A percentile compares a stretch with the other conserved stretches of the same genome.
Evolutionary conservation across 2,113 vertebrate genomes (phyloP).

Genomic region (Paradoxurus hermaphroditus): DNA sequence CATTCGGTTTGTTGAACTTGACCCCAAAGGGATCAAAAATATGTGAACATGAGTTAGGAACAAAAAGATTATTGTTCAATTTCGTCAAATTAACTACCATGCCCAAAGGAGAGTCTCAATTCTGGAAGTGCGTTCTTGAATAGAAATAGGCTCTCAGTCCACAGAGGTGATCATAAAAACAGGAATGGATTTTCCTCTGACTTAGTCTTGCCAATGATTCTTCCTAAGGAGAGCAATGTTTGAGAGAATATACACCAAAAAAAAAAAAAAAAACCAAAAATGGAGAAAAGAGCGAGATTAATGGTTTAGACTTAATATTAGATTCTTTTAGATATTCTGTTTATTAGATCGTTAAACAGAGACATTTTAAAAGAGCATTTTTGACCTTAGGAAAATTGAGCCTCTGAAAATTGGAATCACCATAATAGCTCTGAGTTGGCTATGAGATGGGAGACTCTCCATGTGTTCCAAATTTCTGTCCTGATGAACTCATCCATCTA

Average conservation of each 20-base stretch:
- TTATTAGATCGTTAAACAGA: neutral
- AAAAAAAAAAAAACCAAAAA: neutral
- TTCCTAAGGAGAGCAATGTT: neutral
- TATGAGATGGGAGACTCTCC: neutral
- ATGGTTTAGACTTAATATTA: neutral
- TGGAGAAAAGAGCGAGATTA: neutral
- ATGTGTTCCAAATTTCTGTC: neutral
- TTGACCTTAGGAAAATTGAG: neutral
- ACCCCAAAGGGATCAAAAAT: constrained; percentile 1
- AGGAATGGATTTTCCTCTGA: neutral
- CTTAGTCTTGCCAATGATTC: neutral
- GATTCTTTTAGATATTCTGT: neutral
- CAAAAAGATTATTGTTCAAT: constrained; percentile 50
- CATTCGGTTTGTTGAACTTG: constrained; percentile 21
- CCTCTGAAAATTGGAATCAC: neutral
- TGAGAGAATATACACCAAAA: neutral
- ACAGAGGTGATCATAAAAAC: neutral
- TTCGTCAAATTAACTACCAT: constrained; percentile 50
- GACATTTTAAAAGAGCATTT: neutral
- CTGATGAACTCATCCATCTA: neutral
- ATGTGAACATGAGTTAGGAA: constrained; percentile 46
- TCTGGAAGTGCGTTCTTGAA: neutral
- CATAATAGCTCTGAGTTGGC: neutral
- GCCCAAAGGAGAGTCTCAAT: constrained; percentile 39
- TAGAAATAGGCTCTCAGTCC: constrained; percentile 6